Base-by-base conservation (phyloP, 2,797 vertebrate genomes). In the Parauchenoglanis punctatus region DNA sequence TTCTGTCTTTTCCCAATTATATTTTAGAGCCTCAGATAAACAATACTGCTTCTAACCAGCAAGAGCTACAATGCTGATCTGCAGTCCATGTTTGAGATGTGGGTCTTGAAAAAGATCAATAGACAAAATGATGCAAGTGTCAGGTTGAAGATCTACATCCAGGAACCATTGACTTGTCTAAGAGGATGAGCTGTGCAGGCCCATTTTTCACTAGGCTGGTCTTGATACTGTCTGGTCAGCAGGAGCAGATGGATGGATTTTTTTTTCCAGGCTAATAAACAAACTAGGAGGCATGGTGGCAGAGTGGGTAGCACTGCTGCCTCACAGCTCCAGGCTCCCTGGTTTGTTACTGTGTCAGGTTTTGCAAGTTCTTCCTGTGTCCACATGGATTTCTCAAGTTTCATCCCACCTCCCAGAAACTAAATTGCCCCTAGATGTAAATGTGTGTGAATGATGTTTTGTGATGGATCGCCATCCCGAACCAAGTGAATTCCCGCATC, bases 61-160 rank as follows among this genome's bases (percentile, higher is more conserved):
- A 15, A 46, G 70, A 77, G 61, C 46, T 28, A 7, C 17, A 13
- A 11, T 2, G n/a, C 67, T 67, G 78, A 84, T 82, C 84, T 76
- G 25, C 63, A 20, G 23, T 72, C 77, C 67, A 52, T 44, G 56
- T 56, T 12, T 58, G 31, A n/a, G 59, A 58, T 76, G 25, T 28
- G 7, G 78, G 70, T 13, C 49, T 56, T 56, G 56, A 84, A 63
- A 78, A 70, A 85, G 83, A 90, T 90, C 87, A 83, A 89, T 89
- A 88, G 35, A 54, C 13, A 72, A 85, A 86, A 91, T 90, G 87
- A 89, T 89, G 75, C 70, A 85, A 88, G 86, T 58, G 83, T 90
- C 78, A 85, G 44, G 58, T 31, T 59, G 84, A 82, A 87, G 70
- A 85, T 68, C 86, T 87, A 82, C 88, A 85, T 80, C 85, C 59